These are phyloP conservation scores for Acronicta alni DNA, from an alignment of 2,888 invertebrate species.

Conservation along the genomic window DNA sequence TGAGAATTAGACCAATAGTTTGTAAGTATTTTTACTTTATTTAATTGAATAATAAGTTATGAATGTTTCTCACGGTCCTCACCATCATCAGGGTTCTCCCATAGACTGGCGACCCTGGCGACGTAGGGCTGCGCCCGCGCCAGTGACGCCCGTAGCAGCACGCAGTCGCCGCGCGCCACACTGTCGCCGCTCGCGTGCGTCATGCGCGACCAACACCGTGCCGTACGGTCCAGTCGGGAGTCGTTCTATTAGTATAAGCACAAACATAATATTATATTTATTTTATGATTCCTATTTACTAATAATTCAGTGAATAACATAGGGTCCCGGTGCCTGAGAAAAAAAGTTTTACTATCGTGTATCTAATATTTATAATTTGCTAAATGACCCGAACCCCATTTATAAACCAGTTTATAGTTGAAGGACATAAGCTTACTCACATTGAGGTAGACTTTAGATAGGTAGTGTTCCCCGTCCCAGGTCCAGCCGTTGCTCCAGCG, in stretches of 20 bases:
- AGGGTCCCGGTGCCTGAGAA: too few relatives aligned
- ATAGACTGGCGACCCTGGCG: constrained; percentile 97
- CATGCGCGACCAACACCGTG: constrained; percentile 97
- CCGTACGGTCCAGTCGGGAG: constrained; percentile 88
- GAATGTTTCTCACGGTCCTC: constrained; percentile 64
- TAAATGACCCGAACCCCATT: too few relatives aligned
- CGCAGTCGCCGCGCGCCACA: constrained; percentile 96
- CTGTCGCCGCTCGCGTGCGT: constrained; percentile 96
- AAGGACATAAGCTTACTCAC: constrained; percentile 88
- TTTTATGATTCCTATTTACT: background rate
- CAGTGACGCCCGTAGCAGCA: constrained; percentile 95
- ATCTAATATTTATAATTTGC: too few relatives aligned
- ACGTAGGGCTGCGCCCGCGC: constrained; percentile 97
- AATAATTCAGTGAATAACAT: too few relatives aligned
- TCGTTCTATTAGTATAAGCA: constrained; percentile 72
- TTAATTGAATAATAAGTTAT: constrained; percentile 2
- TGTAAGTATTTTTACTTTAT: background rate
- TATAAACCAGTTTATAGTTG: too few relatives aligned
- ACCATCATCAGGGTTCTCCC: constrained; percentile 98
- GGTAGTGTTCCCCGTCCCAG: constrained; percentile 95
- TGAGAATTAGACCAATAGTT: too few relatives aligned
- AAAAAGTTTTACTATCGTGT: too few relatives aligned
- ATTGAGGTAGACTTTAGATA: constrained; percentile 95
- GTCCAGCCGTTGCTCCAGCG: constrained; percentile 97
- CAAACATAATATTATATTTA: background rate